Conservation (phyloP, 1,140 invertebrate species). For the Rhagoletis zephyria region DNA sequence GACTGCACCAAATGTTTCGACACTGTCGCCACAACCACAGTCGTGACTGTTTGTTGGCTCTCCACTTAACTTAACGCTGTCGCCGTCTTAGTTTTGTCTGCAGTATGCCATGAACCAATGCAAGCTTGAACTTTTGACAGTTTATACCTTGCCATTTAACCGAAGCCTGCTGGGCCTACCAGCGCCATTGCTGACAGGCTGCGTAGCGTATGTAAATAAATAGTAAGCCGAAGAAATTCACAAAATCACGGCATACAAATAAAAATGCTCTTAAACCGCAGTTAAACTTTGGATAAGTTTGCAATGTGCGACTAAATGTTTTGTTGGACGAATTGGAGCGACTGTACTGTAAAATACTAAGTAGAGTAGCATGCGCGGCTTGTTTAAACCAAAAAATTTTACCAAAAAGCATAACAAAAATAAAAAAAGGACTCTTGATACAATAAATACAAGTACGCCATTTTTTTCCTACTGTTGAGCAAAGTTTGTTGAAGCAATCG, state of each 20-base stretch:
- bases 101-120: background rate
- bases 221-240: conserved; percentile 26
- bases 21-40: conserved; percentile 23
- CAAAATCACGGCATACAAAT: conserved; percentile 9
- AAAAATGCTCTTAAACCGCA: conserved; percentile 37
- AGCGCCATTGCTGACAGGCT: background rate
- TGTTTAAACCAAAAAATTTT: too few relatives aligned
- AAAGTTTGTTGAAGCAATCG: too few relatives aligned
- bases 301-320: conserved; percentile 22
- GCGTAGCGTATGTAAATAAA: conserved; percentile 21
- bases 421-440: too few relatives aligned
- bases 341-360: background rate
- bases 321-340: background rate
- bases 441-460: too few relatives aligned
- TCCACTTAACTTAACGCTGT: background rate
- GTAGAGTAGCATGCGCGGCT: too few relatives aligned
- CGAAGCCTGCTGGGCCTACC: background rate
- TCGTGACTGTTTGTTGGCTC: conserved; percentile 4
- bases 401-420: too few relatives aligned
- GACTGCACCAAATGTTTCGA: conserved; percentile 50
- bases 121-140: background rate
- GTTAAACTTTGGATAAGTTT: conserved; percentile 40
- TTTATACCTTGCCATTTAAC: background rate
- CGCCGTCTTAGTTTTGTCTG: background rate
- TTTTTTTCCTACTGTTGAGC: too few relatives aligned